Conservation (phyloP, 2,888 invertebrate species). For the Tanytarsus gracilentus region DNA sequence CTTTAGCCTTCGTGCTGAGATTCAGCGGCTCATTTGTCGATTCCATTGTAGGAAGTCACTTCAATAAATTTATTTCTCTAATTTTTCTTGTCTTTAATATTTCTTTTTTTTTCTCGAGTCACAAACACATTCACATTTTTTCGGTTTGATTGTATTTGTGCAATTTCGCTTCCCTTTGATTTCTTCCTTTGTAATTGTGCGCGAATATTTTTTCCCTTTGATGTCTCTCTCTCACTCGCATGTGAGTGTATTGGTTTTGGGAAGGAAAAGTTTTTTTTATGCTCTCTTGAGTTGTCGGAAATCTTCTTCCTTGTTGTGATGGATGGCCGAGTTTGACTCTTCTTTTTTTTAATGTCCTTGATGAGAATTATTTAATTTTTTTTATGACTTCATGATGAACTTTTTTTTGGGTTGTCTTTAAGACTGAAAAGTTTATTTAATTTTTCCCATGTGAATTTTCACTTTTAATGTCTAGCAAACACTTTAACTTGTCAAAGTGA, state of each 20-base stretch:
- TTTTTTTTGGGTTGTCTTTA: neutral
- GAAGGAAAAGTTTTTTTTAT: neutral
- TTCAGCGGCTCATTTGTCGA: constrained; percentile 16
- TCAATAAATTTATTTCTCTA: neutral
- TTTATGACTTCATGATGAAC: neutral
- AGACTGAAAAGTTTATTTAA: neutral
- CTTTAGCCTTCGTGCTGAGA: constrained; percentile 4
- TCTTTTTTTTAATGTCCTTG: neutral
- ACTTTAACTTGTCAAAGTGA: neutral
- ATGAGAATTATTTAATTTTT: neutral
- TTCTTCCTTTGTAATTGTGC: neutral
- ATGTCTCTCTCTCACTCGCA: neutral
- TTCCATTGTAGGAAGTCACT: constrained; percentile 9
- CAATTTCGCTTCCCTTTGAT: neutral
- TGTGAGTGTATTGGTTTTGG: neutral
- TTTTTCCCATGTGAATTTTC: neutral
- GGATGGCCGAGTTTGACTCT: constrained; percentile 2
- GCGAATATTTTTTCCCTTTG: neutral
- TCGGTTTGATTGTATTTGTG: neutral
- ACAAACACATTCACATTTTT: neutral
- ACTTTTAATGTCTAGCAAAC: neutral
- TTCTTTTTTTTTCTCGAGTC: neutral
- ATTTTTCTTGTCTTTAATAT: neutral
- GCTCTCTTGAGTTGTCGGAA: neutral
- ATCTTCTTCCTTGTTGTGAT: constrained; percentile 1